phyloP scores from a whole-genome alignment of 2,888 invertebrate species.

The Mimumesa dahlbomi region DNA sequence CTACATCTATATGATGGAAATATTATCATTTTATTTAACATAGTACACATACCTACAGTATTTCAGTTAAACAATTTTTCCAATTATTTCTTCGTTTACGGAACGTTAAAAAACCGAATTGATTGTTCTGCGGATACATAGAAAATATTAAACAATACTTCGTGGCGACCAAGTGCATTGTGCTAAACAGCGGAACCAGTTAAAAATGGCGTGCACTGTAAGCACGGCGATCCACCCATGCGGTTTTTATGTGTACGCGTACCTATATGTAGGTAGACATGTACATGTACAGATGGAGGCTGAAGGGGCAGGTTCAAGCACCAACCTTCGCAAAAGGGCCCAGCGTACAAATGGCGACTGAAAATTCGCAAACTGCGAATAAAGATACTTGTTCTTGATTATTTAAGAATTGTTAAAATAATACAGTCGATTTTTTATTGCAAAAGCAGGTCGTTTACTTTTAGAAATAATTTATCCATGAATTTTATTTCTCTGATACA shows the following conservation, averaged over 20 bases:
- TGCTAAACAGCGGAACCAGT: neutral
- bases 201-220: constrained; percentile 38
- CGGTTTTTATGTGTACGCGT: constrained; percentile 28
- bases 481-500: no score
- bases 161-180: neutral
- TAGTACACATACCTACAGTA: no score
- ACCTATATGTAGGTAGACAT: constrained; percentile 33
- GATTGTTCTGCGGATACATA: neutral
- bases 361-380: constrained; percentile 56
- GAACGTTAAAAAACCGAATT: no score
- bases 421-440: neutral
- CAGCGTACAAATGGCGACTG: constrained; percentile 74
- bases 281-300: constrained; percentile 44
- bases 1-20: no score
- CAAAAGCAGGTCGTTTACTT: no score
- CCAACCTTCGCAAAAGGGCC: constrained; percentile 64
- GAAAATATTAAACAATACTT: neutral
- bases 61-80: no score
- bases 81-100: no score
- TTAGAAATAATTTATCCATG: no score
- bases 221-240: constrained; percentile 9
- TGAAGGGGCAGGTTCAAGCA: constrained; percentile 62
- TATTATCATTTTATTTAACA: no score
- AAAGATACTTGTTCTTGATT: neutral
- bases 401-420: neutral